phyloP scores from a whole-genome alignment of 2,888 invertebrate genomes.

The Shargacucullia verbasci region DNA sequence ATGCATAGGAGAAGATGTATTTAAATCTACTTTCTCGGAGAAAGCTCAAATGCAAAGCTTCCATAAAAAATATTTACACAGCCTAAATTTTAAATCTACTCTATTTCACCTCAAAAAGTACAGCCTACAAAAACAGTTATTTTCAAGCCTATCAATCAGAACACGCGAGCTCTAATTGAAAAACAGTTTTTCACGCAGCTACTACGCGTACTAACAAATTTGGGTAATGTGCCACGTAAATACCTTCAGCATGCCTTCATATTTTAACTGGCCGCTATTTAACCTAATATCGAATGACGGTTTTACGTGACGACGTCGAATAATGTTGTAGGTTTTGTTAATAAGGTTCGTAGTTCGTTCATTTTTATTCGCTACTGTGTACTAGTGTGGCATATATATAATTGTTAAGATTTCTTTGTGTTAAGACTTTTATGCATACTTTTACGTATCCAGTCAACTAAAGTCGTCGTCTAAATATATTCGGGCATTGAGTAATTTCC shows the following conservation, averaged over 20 bases:
- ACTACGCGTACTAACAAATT: conserved; percentile 26
- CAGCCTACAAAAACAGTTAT: neutral
- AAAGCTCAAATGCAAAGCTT: too few relatives aligned
- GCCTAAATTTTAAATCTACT: too few relatives aligned
- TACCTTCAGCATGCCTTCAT: conserved; percentile 20
- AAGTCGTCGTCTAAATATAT: too few relatives aligned
- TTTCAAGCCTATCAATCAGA: conserved; percentile 19
- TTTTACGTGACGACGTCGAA: conserved; percentile 48
- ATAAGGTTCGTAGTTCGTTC: conserved; percentile 24
- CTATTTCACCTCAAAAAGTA: neutral
- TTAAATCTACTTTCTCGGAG: too few relatives aligned
- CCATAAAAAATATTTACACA: too few relatives aligned
- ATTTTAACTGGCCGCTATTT: conserved; percentile 37
- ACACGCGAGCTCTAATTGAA: conserved; percentile 17
- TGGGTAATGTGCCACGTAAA: conserved; percentile 28
- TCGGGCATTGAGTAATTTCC: too few relatives aligned
- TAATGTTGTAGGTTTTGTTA: conserved; percentile 50
- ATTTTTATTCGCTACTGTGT: too few relatives aligned
- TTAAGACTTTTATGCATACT: too few relatives aligned
- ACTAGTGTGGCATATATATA: too few relatives aligned
- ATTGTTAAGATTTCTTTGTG: too few relatives aligned
- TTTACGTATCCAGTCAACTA: too few relatives aligned
- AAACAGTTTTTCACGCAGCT: conserved; percentile 33
- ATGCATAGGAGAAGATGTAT: too few relatives aligned
- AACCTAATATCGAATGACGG: conserved; percentile 46